Evolutionary conservation across 1,140 invertebrate species (phyloP), one percentile per base, ranked within the genome.

Genomic region (Meloidogyne exigua): DNA sequence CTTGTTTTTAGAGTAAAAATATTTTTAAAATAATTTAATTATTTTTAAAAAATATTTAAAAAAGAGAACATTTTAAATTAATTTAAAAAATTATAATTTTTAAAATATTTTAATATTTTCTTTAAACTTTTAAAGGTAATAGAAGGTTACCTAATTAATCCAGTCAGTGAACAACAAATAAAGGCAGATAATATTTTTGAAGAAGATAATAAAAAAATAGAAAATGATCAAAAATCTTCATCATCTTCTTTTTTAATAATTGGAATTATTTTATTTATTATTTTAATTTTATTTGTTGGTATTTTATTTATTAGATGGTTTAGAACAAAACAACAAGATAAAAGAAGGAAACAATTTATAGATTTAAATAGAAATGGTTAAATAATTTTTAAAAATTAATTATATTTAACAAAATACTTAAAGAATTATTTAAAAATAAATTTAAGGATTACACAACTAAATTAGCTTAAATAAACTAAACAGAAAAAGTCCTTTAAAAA

Each of bases 1-100:
- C 72, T 73, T 36, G n/a, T 23, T 64, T 73, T 73, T 21, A 62
- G 65, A 36, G 72, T 73, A 62, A 69, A 21, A 25, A 69, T 3
- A 69, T 23, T 12, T n/a, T n/a, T n/a, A n/a, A 25, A 21, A 21
- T 39, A n/a, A 23, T 26, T 36, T 12, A 67, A 67, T 32, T n/a
- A 67, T 67, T 67, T 18, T n/a, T 12, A 9, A 21, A n/a, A 67
- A 67, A 67, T 67, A 32, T 67, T 7, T 4, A 21, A 67, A 67
- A 3, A n/a, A n/a, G 7, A 67, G 5, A 4, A 18, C 7, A 18
- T n/a, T 67, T 67, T 67, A 15, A 15, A 67, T 18, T 67, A 11
- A 32, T 32, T n/a, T n/a, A n/a, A n/a, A n/a, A n/a, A n/a, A n/a
- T n/a, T n/a, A n/a, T n/a, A n/a, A n/a, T n/a, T n/a, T n/a, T n/a